Conservation (phyloP, 1,140 invertebrate species). For the Halictus rubicundus region DNA sequence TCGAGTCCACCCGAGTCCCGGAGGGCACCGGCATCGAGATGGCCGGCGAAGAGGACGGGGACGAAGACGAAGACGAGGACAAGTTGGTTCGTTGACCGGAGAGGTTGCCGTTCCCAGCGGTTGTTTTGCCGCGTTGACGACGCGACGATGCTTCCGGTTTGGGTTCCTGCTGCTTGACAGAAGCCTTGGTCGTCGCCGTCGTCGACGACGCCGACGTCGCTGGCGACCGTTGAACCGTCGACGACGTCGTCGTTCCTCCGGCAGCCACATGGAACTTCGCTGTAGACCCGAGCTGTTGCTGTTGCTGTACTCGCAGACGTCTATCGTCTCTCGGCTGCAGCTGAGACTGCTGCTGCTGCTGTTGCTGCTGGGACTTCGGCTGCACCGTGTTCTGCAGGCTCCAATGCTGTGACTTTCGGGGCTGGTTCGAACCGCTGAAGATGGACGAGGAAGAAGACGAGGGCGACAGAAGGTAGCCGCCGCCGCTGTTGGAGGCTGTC, state of each 20-base stretch:
- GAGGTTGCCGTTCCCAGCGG: constrained; percentile 6
- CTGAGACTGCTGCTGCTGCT: constrained; percentile 16
- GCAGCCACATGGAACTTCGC: constrained; percentile 35
- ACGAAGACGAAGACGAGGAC: constrained; percentile 4
- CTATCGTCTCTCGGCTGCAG: neutral
- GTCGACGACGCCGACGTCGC: constrained; percentile 18
- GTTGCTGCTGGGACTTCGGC: constrained; percentile 11
- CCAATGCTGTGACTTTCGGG: constrained; percentile 25
- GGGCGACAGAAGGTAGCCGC: constrained; percentile 34
- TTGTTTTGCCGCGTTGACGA: constrained; percentile 18
- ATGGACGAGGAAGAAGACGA: constrained; percentile 53
- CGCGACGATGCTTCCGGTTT: constrained; percentile 1
- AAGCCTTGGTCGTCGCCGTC: constrained; percentile 46
- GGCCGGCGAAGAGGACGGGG: constrained; percentile 32
- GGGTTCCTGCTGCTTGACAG: constrained; percentile 9
- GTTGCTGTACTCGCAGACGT: neutral
- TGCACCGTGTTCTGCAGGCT: constrained; percentile 10
- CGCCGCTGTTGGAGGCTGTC: constrained; percentile 27
- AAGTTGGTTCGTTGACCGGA: constrained; percentile 4
- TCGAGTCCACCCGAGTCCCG: constrained; percentile 9
- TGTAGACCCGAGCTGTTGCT: constrained; percentile 26
- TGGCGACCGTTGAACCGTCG: constrained; percentile 20
- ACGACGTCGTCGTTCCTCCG: constrained; percentile 46
- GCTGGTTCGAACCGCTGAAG: constrained; percentile 3
- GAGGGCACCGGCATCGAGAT: constrained; percentile 31